Evolutionary conservation across 1,140 invertebrate species (phyloP).

Genomic region (Scaptomyza hsui): DNA sequence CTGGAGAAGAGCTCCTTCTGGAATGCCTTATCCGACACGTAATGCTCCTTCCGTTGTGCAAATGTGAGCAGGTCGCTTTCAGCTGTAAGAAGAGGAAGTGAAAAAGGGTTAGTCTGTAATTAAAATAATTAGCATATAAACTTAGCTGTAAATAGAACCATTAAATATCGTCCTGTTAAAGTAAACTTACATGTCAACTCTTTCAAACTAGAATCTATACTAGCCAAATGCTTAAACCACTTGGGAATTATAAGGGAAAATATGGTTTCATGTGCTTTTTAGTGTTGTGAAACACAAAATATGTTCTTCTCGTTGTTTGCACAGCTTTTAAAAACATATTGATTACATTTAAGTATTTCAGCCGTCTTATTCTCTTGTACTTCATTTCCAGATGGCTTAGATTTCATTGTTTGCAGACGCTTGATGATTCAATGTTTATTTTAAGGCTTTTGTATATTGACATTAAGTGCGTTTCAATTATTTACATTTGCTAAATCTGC

Average conservation of each 20-base stretch:
- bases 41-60: constrained; percentile 90
- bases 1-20: constrained; percentile 89
- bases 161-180: no score
- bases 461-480: constrained; percentile 15
- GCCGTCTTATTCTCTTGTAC: background rate
- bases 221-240: no score
- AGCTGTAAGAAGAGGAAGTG: constrained; percentile 90
- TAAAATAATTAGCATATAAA: no score
- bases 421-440: constrained; percentile 4
- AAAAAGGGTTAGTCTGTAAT: no score
- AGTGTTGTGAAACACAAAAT: background rate
- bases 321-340: background rate
- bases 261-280: no score
- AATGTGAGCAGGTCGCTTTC: constrained; percentile 93
- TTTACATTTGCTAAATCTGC: constrained; percentile 10
- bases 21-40: constrained; percentile 87
- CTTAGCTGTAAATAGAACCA: no score
- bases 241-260: no score
- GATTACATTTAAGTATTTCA: background rate
- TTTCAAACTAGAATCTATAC: no score
- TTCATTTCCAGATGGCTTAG: background rate
- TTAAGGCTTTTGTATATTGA: constrained; percentile 4
- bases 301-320: background rate
- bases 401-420: background rate
- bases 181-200: no score